Percentiles rank a stretch among this genome's conserved stretches.
phyloP scores from a whole-genome alignment of 30 jellyfish, hydroid and myxozoan genomes.

The Turritopsis dohrnii region DNA sequence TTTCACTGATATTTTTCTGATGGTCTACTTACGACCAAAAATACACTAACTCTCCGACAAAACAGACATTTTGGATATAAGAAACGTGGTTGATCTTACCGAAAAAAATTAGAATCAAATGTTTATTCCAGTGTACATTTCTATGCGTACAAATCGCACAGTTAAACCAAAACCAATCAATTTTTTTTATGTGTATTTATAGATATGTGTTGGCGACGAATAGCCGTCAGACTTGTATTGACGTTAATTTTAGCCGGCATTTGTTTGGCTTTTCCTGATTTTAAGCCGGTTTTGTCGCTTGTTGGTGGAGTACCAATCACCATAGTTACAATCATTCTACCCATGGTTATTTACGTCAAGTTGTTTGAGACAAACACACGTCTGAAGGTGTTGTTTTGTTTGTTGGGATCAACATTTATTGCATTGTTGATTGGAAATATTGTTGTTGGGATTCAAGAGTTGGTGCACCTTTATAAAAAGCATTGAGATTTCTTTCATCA shows the following conservation, averaged over 20 bases:
- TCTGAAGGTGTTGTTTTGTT: neutral
- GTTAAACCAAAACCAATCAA: too few relatives aligned
- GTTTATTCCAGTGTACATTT: too few relatives aligned
- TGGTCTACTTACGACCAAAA: too few relatives aligned
- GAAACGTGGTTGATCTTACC: too few relatives aligned
- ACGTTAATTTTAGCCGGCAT: neutral
- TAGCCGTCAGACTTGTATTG: neutral
- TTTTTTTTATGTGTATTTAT: neutral
- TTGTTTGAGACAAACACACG: neutral
- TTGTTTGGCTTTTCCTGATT: neutral
- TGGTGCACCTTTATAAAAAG: neutral
- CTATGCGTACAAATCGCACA: too few relatives aligned
- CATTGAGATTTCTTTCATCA: too few relatives aligned
- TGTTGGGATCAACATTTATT: neutral
- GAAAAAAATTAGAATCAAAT: too few relatives aligned
- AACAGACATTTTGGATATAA: too few relatives aligned
- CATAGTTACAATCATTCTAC: neutral
- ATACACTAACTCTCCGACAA: too few relatives aligned
- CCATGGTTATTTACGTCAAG: neutral
- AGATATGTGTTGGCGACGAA: constrained; percentile 1
- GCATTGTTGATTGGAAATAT: neutral
- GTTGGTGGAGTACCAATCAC: constrained; percentile 18
- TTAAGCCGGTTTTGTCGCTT: neutral
- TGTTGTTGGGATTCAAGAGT: neutral
- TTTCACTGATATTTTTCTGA: too few relatives aligned